A percentile compares a stretch with the other conserved stretches of the same genome.
phyloP scores from a whole-genome alignment of 2,888 invertebrate genomes.

The Mystacides longicornis region DNA sequence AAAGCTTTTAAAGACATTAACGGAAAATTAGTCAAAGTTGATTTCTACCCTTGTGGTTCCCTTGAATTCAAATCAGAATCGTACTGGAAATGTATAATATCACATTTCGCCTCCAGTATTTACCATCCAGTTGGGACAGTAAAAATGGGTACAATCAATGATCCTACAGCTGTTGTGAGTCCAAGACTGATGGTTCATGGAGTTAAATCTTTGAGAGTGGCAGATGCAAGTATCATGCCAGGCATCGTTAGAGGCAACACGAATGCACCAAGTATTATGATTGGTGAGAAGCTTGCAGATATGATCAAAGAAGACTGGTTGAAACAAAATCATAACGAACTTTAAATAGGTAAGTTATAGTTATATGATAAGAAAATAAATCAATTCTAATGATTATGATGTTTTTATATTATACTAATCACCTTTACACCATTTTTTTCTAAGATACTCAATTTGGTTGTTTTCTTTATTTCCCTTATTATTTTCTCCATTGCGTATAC shows the following conservation, averaged over 20 bases:
- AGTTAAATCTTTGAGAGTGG: slow-evolving; percentile 47
- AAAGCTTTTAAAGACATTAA: slow-evolving; percentile 13
- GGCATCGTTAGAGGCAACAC: slow-evolving; percentile 54
- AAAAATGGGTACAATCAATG: slow-evolving; percentile 51
- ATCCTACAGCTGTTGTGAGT: slow-evolving; percentile 47
- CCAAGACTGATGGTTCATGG: slow-evolving; percentile 48
- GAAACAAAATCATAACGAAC: not conserved
- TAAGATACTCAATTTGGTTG: too few species aligned
- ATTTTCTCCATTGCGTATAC: too few species aligned
- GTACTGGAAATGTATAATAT: slow-evolving; percentile 45
- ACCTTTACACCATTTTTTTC: too few species aligned
- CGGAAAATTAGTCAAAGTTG: slow-evolving; percentile 14
- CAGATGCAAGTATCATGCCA: slow-evolving; percentile 63
- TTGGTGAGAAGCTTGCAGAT: slow-evolving; percentile 58
- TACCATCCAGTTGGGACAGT: slow-evolving; percentile 65
- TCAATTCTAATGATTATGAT: not conserved
- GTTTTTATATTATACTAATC: too few species aligned
- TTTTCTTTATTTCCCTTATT: too few species aligned
- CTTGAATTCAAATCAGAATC: slow-evolving; percentile 35
- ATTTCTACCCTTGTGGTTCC: slow-evolving; percentile 21
- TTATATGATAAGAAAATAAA: not conserved
- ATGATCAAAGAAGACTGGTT: slow-evolving; percentile 50
- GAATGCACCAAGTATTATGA: slow-evolving; percentile 56
- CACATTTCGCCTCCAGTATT: slow-evolving; percentile 35
- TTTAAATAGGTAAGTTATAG: not conserved